These are phyloP conservation scores for Crocuta crocuta DNA, from an alignment of 2,113 vertebrate species.

Conservation along the genomic window DNA sequence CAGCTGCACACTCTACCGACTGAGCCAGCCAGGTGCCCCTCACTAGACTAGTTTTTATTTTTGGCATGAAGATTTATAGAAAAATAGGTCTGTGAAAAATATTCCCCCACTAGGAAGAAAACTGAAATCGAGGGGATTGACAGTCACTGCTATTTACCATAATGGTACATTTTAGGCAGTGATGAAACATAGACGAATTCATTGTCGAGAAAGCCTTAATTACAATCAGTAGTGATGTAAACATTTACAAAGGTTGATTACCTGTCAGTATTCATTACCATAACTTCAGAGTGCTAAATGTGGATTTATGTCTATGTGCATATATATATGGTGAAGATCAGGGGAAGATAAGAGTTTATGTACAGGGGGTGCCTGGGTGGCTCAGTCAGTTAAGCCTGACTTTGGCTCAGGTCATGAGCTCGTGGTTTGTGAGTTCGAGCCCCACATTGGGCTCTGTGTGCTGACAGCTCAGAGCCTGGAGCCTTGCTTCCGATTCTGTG, in stretches of 20 bases:
- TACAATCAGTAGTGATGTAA: neutral
- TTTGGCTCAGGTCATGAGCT: too few relatives aligned
- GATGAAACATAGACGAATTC: neutral
- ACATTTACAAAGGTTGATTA: conserved; percentile 33
- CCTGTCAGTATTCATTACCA: neutral
- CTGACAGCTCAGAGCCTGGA: too few relatives aligned
- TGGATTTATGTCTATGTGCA: neutral
- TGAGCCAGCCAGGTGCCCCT: neutral
- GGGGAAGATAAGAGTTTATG: neutral
- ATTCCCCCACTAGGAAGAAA: neutral
- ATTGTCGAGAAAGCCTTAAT: conserved; percentile 3
- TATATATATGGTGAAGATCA: too few relatives aligned
- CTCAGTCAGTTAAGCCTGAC: too few relatives aligned
- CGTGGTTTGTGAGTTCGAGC: too few relatives aligned
- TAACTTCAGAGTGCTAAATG: neutral
- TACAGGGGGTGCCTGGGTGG: neutral
- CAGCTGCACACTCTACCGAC: fast-evolving
- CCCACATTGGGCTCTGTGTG: too few relatives aligned
- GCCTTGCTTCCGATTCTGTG: too few relatives aligned
- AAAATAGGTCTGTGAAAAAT: conserved; percentile 25
- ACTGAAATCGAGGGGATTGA: neutral
- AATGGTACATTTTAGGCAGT: neutral
- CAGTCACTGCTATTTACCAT: neutral
- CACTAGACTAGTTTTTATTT: neutral
- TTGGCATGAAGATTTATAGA: neutral